These are phyloP conservation scores for Hydrotaea diabolus DNA, from an alignment of 2,888 invertebrate species.

Conservation along the genomic window DNA sequence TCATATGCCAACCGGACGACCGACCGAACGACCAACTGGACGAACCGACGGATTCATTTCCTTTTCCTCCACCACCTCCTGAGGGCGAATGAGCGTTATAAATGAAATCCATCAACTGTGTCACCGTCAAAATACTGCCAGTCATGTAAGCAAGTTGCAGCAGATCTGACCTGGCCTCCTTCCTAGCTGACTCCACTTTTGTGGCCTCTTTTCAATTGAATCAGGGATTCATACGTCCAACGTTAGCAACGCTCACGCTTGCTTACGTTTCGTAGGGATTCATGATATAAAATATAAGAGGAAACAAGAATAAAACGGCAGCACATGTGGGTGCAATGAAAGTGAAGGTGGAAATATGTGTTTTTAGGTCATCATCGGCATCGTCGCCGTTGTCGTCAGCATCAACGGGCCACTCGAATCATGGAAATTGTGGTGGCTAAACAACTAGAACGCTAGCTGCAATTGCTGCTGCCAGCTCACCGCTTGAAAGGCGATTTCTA, in stretches of 20 bases:
- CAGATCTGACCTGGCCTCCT: neutral
- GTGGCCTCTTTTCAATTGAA: neutral
- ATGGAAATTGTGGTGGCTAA: slow-evolving; percentile 57
- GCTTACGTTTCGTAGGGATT: slow-evolving; percentile 40
- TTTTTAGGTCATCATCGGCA: slow-evolving; percentile 76
- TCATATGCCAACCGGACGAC: neutral
- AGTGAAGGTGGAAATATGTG: slow-evolving; percentile 77
- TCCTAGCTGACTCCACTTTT: slow-evolving; percentile 11
- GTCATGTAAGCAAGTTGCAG: slow-evolving; percentile 38
- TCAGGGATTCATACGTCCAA: neutral
- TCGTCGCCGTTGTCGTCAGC: neutral
- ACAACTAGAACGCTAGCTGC: slow-evolving; percentile 40
- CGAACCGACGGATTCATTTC: slow-evolving; percentile 15
- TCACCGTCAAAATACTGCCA: slow-evolving; percentile 54
- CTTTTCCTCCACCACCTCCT: slow-evolving; percentile 2
- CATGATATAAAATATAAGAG: slow-evolving; percentile 58
- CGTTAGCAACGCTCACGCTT: neutral
- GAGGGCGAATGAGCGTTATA: slow-evolving; percentile 39
- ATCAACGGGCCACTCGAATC: slow-evolving; percentile 54
- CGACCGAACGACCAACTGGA: neutral
- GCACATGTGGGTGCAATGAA: slow-evolving; percentile 70
- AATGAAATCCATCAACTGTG: slow-evolving; percentile 54
- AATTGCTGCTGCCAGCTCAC: slow-evolving; percentile 18
- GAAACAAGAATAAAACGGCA: neutral
- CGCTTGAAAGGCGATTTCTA: slow-evolving; percentile 10